Conservation (phyloP, 2,113 vertebrate genomes). For the Malaclemys terrapin region DNA sequence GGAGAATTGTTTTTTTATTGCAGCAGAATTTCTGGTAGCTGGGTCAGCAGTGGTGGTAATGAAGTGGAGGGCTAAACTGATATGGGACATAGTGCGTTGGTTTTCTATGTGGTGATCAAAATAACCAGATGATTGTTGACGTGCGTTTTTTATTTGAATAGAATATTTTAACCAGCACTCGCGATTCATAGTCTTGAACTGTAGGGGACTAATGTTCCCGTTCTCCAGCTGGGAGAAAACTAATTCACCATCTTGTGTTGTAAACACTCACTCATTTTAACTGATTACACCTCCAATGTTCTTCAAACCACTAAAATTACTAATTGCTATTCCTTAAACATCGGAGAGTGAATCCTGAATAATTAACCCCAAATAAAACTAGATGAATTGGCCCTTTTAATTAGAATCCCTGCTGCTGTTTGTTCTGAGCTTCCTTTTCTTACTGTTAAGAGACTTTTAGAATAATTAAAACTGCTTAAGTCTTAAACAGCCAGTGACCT, state of each 20-base stretch:
- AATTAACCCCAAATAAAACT: constrained; percentile 96
- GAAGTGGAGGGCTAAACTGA: background rate
- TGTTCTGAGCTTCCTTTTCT: constrained; percentile 85
- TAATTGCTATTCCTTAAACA: constrained; percentile 95
- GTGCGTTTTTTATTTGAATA: constrained; percentile 62
- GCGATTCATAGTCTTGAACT: constrained; percentile 76
- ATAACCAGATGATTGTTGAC: constrained; percentile 58
- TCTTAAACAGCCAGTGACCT: constrained; percentile 87
- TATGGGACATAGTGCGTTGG: background rate
- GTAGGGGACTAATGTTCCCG: constrained; percentile 81
- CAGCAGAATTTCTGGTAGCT: background rate
- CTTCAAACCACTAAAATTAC: constrained; percentile 94
- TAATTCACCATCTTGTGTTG: constrained; percentile 85
- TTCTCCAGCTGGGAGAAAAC: constrained; percentile 83
- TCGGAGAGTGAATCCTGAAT: constrained; percentile 93
- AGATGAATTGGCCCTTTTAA: constrained; percentile 93
- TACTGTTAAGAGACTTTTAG: constrained; percentile 84
- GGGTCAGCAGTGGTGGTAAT: background rate
- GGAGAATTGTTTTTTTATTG: background rate
- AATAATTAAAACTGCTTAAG: constrained; percentile 86
- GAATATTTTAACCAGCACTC: constrained; percentile 72
- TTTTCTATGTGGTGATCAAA: constrained; percentile 58
- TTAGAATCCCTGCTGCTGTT: constrained; percentile 93
- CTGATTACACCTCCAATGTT: constrained; percentile 92
- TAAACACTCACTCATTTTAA: constrained; percentile 91